These are phyloP conservation scores for Tinamus guttatus DNA, from an alignment of 2,113 vertebrate species.

Conservation along the genomic window DNA sequence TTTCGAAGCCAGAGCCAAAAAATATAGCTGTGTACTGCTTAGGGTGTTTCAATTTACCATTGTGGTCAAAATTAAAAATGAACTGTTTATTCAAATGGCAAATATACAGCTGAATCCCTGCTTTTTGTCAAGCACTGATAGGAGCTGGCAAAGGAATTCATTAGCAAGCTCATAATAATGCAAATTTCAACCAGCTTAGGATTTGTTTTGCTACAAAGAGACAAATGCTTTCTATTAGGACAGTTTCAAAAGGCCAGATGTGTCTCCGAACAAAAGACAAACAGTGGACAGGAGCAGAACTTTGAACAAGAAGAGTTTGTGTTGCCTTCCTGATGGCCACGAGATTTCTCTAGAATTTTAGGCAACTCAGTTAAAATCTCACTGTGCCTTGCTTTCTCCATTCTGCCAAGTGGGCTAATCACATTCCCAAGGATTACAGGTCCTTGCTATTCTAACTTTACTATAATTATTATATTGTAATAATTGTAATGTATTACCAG, in stretches of 20 bases:
- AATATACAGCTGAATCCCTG: background rate
- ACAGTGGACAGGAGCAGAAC: background rate
- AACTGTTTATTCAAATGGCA: slow-evolving; percentile 27
- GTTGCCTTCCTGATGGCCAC: background rate
- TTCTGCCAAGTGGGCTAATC: slow-evolving; percentile 1
- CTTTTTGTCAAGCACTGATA: slow-evolving; percentile 35
- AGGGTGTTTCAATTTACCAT: background rate
- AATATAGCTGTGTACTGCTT: background rate
- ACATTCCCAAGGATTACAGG: background rate
- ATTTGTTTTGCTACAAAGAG: background rate
- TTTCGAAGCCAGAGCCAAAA: background rate
- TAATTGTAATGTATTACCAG: background rate
- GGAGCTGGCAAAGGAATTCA: background rate
- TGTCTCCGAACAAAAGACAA: background rate
- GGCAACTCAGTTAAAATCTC: background rate
- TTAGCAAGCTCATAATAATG: slow-evolving; percentile 65
- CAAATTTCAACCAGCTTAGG: slow-evolving; percentile 29
- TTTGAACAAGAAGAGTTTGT: background rate
- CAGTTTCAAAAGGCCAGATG: background rate
- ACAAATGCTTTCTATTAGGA: slow-evolving; percentile 9
- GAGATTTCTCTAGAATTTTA: background rate
- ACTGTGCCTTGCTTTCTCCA: background rate
- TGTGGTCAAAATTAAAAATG: slow-evolving; percentile 16
- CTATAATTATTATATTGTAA: background rate
- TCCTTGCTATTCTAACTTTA: background rate